Evolutionary conservation across 1,140 invertebrate species (phyloP), one percentile per base, ranked within the genome.

Genomic region (Drosophila albomicans): DNA sequence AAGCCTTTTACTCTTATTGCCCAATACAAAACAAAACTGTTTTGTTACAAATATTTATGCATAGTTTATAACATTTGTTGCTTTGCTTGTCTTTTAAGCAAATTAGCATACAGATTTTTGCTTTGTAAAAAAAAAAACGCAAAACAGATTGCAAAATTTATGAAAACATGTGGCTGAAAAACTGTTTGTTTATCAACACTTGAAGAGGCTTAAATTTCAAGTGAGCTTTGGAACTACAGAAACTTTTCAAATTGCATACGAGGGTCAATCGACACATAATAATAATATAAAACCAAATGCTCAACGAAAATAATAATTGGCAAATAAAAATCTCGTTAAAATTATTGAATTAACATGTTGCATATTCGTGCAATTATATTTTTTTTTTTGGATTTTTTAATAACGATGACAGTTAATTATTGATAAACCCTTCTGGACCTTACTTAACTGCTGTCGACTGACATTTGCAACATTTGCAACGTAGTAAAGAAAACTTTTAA

Each of bases 41-140:
- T 54, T 54, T 25, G 35, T 25, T 46, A 25, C 20, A 62, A 68
- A 65, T 54, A 67, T 73, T 61, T 73, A 52, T 66, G 54, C 64
- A 73, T 67, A 68, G 46, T 59, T 68, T 51, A 54, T 66, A 62
- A 41, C 30, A 71, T 56, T 64, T 46, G 48, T 51, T 15, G 28
- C 5, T 15, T 6, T 28, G 48, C 35, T 43, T 15, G 8, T 71
- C 30, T 41, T 15, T 64, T 46, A 46, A 46, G 59, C 51, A 35
- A 46, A 66, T n/a, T 3, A 46, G 1, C 28, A 13, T 13, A 46
- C 13, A 38, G 16, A 48, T 56, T 57, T 57, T 35, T 3, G 13
- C 11, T 16, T 52, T 59, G 20, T 52, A 49, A 38, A 41, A 11
- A 20, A 10, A 57, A 11, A n/a, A 10, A n/a, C 10, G 32, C 10